Evolutionary conservation across 2,888 invertebrate species (phyloP).

Genomic region (Drosophila prostipennis): DNA sequence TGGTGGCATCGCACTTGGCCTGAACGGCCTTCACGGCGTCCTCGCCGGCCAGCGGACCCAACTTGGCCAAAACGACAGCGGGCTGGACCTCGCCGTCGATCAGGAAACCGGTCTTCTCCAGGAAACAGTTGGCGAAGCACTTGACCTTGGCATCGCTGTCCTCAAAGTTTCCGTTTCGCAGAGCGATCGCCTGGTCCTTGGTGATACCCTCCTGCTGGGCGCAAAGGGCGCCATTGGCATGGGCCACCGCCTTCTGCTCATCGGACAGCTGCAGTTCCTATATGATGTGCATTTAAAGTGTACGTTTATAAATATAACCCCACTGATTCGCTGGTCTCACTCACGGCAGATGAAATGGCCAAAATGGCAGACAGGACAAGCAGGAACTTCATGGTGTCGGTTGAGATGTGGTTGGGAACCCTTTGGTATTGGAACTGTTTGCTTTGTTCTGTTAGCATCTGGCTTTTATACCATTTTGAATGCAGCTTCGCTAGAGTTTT

Average conservation of each 20-base stretch:
- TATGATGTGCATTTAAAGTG: too few relatives aligned
- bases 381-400: slow-evolving; percentile 68
- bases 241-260: slow-evolving; percentile 73
- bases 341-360: slow-evolving; percentile 65
- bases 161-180: slow-evolving; percentile 67
- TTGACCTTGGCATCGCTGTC: slow-evolving; percentile 63
- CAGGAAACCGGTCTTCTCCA: slow-evolving; percentile 76
- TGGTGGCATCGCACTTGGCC: slow-evolving; percentile 61
- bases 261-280: slow-evolving; percentile 56
- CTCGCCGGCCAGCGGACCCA: slow-evolving; percentile 61
- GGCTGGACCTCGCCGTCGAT: slow-evolving; percentile 70
- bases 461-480: slow-evolving; percentile 66
- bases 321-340: slow-evolving; percentile 21
- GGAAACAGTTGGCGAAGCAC: slow-evolving; percentile 81
- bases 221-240: slow-evolving; percentile 61
- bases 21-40: slow-evolving; percentile 58
- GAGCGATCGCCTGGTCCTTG: slow-evolving; percentile 63
- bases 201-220: slow-evolving; percentile 60
- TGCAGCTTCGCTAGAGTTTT: slow-evolving; percentile 20
- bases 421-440: slow-evolving; percentile 56
- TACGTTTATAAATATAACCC: too few relatives aligned
- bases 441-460: slow-evolving; percentile 20
- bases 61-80: slow-evolving; percentile 52
- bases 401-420: slow-evolving; percentile 30
- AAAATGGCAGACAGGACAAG: slow-evolving; percentile 61